Evolutionary conservation across 2,113 vertebrate genomes (phyloP), one percentile per base, ranked within the genome.

Genomic region (Myxocyprinus asiaticus): DNA sequence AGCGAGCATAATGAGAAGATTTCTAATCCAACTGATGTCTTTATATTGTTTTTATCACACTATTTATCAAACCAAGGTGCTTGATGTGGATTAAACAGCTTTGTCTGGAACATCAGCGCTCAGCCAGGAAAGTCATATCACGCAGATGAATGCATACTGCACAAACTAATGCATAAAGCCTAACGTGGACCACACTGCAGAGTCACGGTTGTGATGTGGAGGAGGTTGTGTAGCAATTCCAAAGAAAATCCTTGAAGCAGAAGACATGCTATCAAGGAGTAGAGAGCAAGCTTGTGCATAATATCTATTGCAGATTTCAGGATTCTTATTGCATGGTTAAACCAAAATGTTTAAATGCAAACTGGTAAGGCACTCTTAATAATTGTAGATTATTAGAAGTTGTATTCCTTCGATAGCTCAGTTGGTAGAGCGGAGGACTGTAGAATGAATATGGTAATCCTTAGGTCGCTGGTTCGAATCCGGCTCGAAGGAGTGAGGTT

Each of bases 381-480:
- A 33, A 33, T 3, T 33, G 22, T 3, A 33, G 22, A 33, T 33
- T 33, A n/a, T n/a, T n/a, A n/a, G n/a, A n/a, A n/a, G n/a, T n/a
- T n/a, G n/a, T n/a, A n/a, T n/a, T 73, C 85, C 84, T 85, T 85
- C 82, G 82, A 89, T 88, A 88, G 85, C 86, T 87, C 85, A 88
- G 86, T 87, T 86, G 86, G 85, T 88, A 88, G 86, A 87, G 85
- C 88, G 85, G 85, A 88, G 86, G 83, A 86, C 85, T 88, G 83
- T 85, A 88, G 94, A 0, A 82, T 0, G 0, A 1, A 33, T 3
- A 0, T 0, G 0, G 94, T 0, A 0, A 96, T 96, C 96, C 96
- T 96, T 97, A 97, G 94, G 94, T 97, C 95, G 95, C 95, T 96
- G 95, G 93, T 95, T 95, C 92, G 86, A 93, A 90, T 95, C 93